Evolutionary conservation across 2,888 invertebrate genomes (phyloP).

Genomic region (Dolomedes plantarius): DNA sequence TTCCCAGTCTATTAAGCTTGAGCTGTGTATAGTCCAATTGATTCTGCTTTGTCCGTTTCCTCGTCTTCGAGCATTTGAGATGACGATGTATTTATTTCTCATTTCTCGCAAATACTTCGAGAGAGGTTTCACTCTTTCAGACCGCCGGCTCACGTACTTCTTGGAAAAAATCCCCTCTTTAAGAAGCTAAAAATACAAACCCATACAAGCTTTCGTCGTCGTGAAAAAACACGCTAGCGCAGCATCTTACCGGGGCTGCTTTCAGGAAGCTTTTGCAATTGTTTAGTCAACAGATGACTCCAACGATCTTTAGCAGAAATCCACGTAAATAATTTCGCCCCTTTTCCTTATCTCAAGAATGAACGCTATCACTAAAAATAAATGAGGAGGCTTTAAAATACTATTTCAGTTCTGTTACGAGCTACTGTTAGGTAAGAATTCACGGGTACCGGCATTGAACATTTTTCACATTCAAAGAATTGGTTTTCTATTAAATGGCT

Average conservation of each 20-base stretch:
- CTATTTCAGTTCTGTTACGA: too few species aligned
- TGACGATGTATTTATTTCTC: background rate
- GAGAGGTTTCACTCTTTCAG: too few species aligned
- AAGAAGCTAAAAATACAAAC: constrained; percentile 35
- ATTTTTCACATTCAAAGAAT: too few species aligned
- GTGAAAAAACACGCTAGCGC: background rate
- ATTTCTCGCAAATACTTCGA: too few species aligned
- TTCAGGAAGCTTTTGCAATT: constrained; percentile 10
- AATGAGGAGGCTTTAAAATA: background rate
- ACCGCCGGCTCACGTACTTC: background rate
- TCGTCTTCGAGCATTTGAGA: too few species aligned
- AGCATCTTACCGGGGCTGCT: constrained; percentile 8
- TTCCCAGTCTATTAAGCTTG: too few species aligned
- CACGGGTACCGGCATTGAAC: too few species aligned
- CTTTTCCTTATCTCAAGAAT: background rate
- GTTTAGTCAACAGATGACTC: constrained; percentile 26
- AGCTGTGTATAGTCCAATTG: too few species aligned
- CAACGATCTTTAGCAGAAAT: background rate
- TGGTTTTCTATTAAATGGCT: too few species aligned
- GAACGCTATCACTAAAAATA: background rate
- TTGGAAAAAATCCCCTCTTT: background rate
- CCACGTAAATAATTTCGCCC: background rate
- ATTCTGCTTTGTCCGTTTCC: too few species aligned
- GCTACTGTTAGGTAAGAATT: too few species aligned
- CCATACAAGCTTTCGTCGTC: background rate